phyloP scores from a whole-genome alignment of 2,888 invertebrate species.

The Zygothrica quintamaculata region DNA sequence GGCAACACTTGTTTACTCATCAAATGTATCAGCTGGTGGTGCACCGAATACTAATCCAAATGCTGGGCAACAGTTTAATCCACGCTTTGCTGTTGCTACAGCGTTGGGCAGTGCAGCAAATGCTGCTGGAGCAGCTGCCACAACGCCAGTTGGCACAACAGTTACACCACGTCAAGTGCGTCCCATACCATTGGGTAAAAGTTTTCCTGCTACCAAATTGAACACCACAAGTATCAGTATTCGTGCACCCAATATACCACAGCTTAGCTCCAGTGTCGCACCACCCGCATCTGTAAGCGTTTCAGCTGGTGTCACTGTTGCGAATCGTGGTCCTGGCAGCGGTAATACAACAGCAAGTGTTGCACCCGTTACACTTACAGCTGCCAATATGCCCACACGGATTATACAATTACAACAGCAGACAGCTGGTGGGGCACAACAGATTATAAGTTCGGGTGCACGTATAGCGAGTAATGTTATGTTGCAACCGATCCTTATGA shows the following conservation, averaged over 20 bases:
- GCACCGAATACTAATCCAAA: slow-evolving; percentile 64
- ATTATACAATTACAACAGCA: slow-evolving; percentile 84
- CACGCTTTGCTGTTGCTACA: slow-evolving; percentile 83
- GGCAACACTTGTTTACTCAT: slow-evolving; percentile 84
- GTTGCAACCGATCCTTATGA: slow-evolving; percentile 84
- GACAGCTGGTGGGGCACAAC: slow-evolving; percentile 79
- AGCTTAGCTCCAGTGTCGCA: slow-evolving; percentile 73
- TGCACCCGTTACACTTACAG: slow-evolving; percentile 66
- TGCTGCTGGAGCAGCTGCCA: slow-evolving; percentile 40
- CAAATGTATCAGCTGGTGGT: slow-evolving; percentile 75
- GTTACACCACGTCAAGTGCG: slow-evolving; percentile 82
- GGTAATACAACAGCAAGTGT: slow-evolving; percentile 63
- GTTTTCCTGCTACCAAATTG: slow-evolving; percentile 81
- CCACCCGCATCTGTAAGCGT: slow-evolving; percentile 67
- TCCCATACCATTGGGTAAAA: slow-evolving; percentile 83
- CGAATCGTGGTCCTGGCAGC: slow-evolving; percentile 59
- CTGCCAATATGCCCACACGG: slow-evolving; percentile 81
- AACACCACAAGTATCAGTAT: slow-evolving; percentile 84
- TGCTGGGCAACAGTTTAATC: slow-evolving; percentile 82
- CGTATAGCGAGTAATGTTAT: slow-evolving; percentile 83
- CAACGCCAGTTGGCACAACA: slow-evolving; percentile 68
- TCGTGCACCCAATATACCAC: slow-evolving; percentile 82
- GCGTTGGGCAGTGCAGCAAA: slow-evolving; percentile 53
- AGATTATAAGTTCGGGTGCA: slow-evolving; percentile 81
- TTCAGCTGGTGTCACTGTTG: slow-evolving; percentile 66